phyloP scores from a whole-genome alignment of 2,113 vertebrate species.

The Sisor rabdophorus region DNA sequence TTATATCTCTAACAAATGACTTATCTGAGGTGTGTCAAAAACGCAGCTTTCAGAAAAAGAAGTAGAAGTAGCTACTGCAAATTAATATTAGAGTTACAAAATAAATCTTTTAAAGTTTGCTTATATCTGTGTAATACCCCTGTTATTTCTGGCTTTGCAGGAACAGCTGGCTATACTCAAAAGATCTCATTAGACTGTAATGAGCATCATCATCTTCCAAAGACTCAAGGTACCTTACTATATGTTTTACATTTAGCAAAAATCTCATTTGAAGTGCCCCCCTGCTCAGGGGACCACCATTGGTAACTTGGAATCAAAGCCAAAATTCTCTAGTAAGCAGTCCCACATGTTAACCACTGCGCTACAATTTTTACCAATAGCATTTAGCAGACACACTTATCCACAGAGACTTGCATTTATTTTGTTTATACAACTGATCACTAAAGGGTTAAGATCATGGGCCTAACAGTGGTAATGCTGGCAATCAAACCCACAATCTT shows the following conservation, averaged over 20 bases:
- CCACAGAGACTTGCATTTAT: too few species aligned
- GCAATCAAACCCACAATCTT: too few species aligned
- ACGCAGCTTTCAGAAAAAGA: neutral
- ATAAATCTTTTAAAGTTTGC: slow-evolving; percentile 33
- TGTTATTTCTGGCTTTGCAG: slow-evolving; percentile 61
- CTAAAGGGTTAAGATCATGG: too few species aligned
- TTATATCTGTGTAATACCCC: slow-evolving; percentile 32
- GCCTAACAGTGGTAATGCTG: too few species aligned
- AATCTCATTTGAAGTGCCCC: too few species aligned
- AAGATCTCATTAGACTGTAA: slow-evolving; percentile 72
- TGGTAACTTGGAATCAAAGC: too few species aligned
- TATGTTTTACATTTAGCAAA: slow-evolving; percentile 2
- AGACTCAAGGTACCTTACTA: slow-evolving; percentile 70
- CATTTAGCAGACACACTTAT: too few species aligned
- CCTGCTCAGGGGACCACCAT: too few species aligned
- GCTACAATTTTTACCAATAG: too few species aligned
- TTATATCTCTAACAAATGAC: slow-evolving; percentile 4
- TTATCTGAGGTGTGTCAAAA: neutral
- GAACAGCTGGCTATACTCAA: slow-evolving; percentile 64
- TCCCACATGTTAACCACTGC: too few species aligned
- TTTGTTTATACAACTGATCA: too few species aligned
- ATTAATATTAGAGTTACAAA: neutral
- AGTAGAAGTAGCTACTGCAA: neutral
- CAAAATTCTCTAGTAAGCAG: too few species aligned
- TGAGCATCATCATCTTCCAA: slow-evolving; percentile 68